Conservation (phyloP, 2,113 vertebrate genomes). For the Chrysemys picta region DNA sequence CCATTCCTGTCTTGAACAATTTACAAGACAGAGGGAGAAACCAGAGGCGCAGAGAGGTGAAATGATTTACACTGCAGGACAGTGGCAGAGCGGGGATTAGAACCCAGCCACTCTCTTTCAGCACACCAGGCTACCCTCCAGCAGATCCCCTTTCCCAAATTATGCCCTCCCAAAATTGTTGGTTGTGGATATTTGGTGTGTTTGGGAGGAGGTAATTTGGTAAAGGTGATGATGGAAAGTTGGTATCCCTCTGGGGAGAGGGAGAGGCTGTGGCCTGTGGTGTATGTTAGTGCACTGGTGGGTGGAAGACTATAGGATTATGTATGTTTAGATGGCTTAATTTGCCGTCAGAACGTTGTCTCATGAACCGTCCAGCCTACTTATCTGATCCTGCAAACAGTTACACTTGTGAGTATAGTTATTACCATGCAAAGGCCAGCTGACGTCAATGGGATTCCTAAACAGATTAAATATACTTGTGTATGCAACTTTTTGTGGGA, state of each 20-base stretch:
- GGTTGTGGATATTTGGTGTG: neutral
- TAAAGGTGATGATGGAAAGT: neutral
- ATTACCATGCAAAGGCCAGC: neutral
- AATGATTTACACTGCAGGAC: neutral
- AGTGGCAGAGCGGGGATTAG: neutral
- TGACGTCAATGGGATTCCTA: neutral
- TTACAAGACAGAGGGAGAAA: neutral
- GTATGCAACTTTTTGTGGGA: neutral
- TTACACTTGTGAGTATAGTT: neutral
- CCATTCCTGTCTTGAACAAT: neutral
- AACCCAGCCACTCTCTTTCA: neutral
- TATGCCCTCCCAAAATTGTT: neutral
- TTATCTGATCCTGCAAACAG: rapidly evolving
- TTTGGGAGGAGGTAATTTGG: neutral
- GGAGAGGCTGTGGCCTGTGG: neutral
- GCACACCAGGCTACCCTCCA: rapidly evolving
- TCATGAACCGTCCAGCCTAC: neutral
- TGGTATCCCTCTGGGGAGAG: neutral
- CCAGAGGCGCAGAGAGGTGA: neutral
- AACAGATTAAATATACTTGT: rapidly evolving
- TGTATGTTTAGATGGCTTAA: rapidly evolving
- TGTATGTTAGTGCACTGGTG: neutral
- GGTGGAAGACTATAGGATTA: rapidly evolving
- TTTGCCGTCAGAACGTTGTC: neutral
- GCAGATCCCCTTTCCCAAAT: neutral